Evolutionary conservation across 2,888 invertebrate genomes (phyloP), one percentile per base, ranked within the genome.

Genomic region (Neocrepidodera transversa): DNA sequence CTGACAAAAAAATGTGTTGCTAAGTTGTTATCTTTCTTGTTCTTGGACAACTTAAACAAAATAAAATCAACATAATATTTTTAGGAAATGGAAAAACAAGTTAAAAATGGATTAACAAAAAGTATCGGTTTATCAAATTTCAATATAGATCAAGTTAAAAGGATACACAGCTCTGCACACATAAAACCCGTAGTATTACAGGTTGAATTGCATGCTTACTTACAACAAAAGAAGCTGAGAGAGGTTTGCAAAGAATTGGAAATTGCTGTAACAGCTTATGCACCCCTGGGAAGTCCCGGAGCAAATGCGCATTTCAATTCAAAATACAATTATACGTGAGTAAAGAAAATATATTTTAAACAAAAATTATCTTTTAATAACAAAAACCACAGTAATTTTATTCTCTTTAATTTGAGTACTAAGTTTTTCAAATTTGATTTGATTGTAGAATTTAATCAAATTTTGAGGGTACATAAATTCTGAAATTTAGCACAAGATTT

Each of bases 41-140:
- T n/a, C n/a, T n/a, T n/a, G n/a, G n/a, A n/a, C n/a, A n/a, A n/a
- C n/a, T n/a, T n/a, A n/a, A n/a, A n/a, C n/a, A n/a, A n/a, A n/a
- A n/a, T n/a, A n/a, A n/a, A n/a, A n/a, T n/a, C n/a, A n/a, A n/a
- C n/a, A n/a, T n/a, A n/a, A n/a, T n/a, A n/a, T 38, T 57, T 74
- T 10, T 67, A 90, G 90, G 86, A 81, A 73, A 85, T 92, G 88
- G 91, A 91, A 76, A 79, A 84, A 49, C 78, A 78, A 68, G 88
- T 90, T 43, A 82, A 82, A 63, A 79, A 82, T 50, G 90, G 91
- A 2, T 79, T 83, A 16, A 78, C 85, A 0, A 87, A 83, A 71
- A 85, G 90, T n/a, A 86, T 93, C 64, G 93, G 93, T 2, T 74
- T 93, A 49, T 93, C 92, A 48, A 93, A 93, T 78, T 93, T 90